Evolutionary conservation across 2,113 vertebrate genomes (phyloP).

Genomic region (Anser cygnoides): DNA sequence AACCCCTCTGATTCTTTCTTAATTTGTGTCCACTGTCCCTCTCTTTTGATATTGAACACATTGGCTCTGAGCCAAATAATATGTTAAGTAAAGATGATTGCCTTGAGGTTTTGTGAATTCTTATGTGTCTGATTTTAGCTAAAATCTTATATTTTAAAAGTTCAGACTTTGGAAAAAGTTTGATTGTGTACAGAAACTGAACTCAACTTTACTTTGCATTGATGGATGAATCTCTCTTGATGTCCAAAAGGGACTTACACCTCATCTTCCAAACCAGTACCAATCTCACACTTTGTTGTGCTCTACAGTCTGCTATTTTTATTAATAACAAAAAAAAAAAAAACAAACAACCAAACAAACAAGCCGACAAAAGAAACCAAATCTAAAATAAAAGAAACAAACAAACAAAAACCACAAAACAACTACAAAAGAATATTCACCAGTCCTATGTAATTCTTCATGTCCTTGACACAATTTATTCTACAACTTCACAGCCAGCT

Average conservation of each 20-base stretch:
- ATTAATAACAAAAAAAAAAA: not conserved
- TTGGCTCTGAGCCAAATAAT: not conserved
- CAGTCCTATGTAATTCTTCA: not conserved
- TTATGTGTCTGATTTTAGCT: not conserved
- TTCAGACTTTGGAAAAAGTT: not conserved
- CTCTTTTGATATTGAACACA: not conserved
- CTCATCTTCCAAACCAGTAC: not conserved
- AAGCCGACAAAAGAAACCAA: not conserved
- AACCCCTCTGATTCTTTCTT: not conserved
- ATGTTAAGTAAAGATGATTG: not conserved
- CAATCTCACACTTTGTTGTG: not conserved
- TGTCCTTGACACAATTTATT: not conserved
- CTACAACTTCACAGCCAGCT: not conserved
- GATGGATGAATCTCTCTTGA: not conserved
- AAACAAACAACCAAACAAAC: not conserved
- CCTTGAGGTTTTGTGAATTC: not conserved
- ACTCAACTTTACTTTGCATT: not conserved
- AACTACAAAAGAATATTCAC: not conserved
- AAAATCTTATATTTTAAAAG: not conserved
- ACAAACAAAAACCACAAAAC: not conserved
- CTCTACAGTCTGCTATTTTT: not conserved
- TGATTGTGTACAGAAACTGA: not conserved
- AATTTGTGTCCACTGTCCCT: not conserved
- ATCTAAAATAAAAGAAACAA: no score
- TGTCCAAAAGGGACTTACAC: rapidly evolving